A percentile compares a stretch with the other conserved stretches of the same genome.
Conservation (phyloP, 2,113 vertebrate genomes). For the Triplophysa rosa region DNA sequence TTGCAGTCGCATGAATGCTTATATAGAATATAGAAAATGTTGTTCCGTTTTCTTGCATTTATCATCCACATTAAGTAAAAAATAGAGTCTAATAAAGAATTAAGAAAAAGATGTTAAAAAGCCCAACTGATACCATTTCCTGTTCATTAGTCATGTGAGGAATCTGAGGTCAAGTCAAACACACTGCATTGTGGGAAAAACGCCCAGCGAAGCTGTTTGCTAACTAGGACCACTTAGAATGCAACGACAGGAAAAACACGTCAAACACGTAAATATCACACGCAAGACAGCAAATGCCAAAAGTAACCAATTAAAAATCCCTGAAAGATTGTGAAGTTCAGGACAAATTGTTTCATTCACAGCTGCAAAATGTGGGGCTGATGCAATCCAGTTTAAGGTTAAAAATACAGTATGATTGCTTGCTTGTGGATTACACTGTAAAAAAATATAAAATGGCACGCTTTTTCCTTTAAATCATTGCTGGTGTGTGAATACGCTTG, state of each 20-base stretch:
- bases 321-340: conserved; percentile 11
- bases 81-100: no score
- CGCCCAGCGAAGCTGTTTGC: no score
- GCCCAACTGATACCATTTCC: not conserved
- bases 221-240: no score
- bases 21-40: no score
- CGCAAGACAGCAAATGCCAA: not conserved
- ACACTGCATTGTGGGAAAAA: not conserved
- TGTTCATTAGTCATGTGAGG: not conserved
- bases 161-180: not conserved
- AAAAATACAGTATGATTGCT: no score
- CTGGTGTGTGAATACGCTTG: not conserved
- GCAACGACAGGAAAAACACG: no score
- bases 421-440: not conserved
- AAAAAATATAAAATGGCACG: not conserved
- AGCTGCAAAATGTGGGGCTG: not conserved
- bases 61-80: no score
- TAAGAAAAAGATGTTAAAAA: not conserved
- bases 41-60: no score
- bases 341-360: not conserved
- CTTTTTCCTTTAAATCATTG: not conserved
- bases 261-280: not conserved
- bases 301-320: conserved; percentile 15
- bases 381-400: not conserved
- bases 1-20: no score